These are phyloP conservation scores for Pilophorus perplexus DNA, from an alignment of 2,888 invertebrate genomes.

Conservation along the genomic window DNA sequence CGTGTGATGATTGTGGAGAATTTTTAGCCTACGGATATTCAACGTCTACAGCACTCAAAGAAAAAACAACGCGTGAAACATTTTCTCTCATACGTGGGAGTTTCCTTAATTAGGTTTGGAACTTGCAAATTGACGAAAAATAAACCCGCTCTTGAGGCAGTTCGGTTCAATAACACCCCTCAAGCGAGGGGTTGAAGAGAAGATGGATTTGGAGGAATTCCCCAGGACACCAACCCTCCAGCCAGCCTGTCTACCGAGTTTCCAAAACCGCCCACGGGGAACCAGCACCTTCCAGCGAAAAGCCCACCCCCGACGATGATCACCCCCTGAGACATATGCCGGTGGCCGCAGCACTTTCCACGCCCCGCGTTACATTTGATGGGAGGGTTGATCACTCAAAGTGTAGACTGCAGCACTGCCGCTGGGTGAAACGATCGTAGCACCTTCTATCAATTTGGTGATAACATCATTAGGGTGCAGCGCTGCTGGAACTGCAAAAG, in stretches of 20 bases:
- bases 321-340: neutral
- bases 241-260: conserved; percentile 12
- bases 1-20: no score
- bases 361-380: neutral
- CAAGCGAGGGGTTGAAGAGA: no score
- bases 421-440: neutral
- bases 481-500: conserved; percentile 11
- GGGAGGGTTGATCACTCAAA: neutral
- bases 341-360: conserved; percentile 5
- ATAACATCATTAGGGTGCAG: conserved; percentile 20
- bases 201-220: no score
- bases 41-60: no score
- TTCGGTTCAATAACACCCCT: no score
- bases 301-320: neutral
- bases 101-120: no score
- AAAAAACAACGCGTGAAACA: no score
- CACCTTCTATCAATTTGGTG: conserved; percentile 24
- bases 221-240: conserved; percentile 19
- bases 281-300: neutral
- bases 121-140: no score
- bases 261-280: neutral
- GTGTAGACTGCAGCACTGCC: conserved; percentile 17
- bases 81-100: no score
- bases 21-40: no score
- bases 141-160: no score